phyloP scores from a whole-genome alignment of 2,888 invertebrate genomes.

The Minunthozetes semirufus region DNA sequence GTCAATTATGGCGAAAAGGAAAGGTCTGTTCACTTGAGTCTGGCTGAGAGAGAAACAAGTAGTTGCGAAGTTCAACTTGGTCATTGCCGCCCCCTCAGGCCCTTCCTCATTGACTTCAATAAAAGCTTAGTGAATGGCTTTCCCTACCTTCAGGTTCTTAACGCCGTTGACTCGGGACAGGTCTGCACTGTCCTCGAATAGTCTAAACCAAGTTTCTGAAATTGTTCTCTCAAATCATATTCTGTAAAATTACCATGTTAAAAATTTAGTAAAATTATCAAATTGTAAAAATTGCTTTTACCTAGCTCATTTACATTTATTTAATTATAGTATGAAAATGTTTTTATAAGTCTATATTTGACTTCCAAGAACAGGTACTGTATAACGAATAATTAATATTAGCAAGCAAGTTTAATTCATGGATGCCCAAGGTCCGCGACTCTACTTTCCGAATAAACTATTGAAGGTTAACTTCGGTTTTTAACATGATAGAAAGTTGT shows the following conservation, averaged over 20 bases:
- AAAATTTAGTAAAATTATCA: not conserved
- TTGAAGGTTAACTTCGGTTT: too few species aligned
- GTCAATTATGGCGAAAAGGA: slow-evolving; percentile 45
- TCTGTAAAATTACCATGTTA: not conserved
- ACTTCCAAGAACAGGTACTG: too few species aligned
- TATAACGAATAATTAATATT: too few species aligned
- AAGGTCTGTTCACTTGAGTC: slow-evolving; percentile 45
- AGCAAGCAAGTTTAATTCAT: too few species aligned
- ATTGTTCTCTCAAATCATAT: not conserved
- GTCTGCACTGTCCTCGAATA: not conserved
- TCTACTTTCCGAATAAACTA: too few species aligned
- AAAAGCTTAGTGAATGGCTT: slow-evolving; percentile 30
- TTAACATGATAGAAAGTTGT: too few species aligned
- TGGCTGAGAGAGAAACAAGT: slow-evolving; percentile 34
- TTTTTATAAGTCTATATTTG: too few species aligned
- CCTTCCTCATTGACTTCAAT: slow-evolving; percentile 36
- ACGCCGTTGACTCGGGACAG: not conserved
- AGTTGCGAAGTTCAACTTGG: slow-evolving; percentile 31
- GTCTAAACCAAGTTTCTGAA: not conserved
- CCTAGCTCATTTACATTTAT: too few species aligned
- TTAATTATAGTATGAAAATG: too few species aligned
- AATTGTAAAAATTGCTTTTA: not conserved
- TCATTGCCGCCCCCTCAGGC: slow-evolving; percentile 34
- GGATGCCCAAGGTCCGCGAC: too few species aligned
- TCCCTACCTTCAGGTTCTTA: not conserved